These are phyloP conservation scores for Furcifer pardalis DNA, from an alignment of 2,797 vertebrate species.

Conservation along the genomic window DNA sequence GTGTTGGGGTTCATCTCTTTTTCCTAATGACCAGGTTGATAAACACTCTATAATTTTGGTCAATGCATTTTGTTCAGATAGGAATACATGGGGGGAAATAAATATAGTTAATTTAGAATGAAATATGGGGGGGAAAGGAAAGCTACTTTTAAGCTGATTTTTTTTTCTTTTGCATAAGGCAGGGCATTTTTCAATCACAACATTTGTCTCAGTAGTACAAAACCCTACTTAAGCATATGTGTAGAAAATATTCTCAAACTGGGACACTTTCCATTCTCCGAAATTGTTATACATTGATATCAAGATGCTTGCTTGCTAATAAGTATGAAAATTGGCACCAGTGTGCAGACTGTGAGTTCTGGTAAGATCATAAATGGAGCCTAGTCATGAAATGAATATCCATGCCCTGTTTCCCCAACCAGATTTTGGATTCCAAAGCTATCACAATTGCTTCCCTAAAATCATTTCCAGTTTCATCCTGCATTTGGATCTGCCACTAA, in stretches of 20 bases:
- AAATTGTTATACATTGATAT: neutral
- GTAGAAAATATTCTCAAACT: neutral
- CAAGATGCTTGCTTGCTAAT: neutral
- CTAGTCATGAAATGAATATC: neutral
- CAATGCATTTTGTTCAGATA: too few species aligned
- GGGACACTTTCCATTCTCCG: neutral
- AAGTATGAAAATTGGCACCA: neutral
- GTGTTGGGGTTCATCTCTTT: too few species aligned
- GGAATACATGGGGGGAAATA: too few species aligned
- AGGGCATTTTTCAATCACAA: too few species aligned
- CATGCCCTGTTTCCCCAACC: constrained; percentile 3
- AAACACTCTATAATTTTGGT: too few species aligned
- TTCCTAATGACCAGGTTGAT: too few species aligned
- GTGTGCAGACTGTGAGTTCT: neutral
- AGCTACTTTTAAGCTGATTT: too few species aligned
- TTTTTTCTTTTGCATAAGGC: too few species aligned
- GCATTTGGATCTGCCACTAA: constrained; percentile 44
- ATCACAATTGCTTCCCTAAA: constrained; percentile 8
- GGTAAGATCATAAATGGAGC: neutral
- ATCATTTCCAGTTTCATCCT: constrained; percentile 7
- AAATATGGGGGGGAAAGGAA: too few species aligned
- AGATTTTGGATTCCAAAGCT: constrained; percentile 30
- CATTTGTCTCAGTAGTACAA: neutral
- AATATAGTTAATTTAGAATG: too few species aligned
- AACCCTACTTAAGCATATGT: neutral